phyloP scores from a whole-genome alignment of 2,888 invertebrate species.

The Cylloceria caligata region DNA sequence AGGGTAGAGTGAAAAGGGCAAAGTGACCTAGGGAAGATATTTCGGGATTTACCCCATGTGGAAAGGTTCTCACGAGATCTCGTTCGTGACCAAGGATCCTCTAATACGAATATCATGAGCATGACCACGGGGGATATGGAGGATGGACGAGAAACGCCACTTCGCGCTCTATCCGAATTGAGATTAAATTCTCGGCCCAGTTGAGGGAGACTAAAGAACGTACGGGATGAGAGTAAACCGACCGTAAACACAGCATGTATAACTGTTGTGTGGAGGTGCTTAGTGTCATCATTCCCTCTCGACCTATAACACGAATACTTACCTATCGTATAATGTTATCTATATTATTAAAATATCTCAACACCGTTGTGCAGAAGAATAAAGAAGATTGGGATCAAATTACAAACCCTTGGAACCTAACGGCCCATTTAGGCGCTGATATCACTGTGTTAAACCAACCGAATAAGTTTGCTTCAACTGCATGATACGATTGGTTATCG shows the following conservation, averaged over 20 bases:
- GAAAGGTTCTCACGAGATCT: conserved; percentile 46
- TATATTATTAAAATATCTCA: no score
- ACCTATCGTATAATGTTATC: not conserved
- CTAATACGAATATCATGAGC: conserved; percentile 58
- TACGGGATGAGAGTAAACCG: conserved; percentile 36
- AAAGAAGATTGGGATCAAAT: no score
- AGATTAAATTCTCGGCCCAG: conserved; percentile 59
- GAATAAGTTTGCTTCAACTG: no score
- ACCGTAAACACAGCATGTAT: conserved; percentile 19
- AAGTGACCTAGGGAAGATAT: conserved; percentile 37
- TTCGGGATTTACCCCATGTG: conserved; percentile 21
- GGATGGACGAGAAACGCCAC: conserved; percentile 11
- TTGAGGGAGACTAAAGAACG: conserved; percentile 30
- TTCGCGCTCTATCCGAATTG: conserved; percentile 42
- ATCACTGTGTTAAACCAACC: no score
- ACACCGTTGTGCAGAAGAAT: no score
- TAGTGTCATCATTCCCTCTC: not conserved
- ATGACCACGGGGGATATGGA: conserved; percentile 28
- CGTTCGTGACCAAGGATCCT: conserved; percentile 36
- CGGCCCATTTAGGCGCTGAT: no score
- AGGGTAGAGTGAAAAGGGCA: conserved; percentile 35
- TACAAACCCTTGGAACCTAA: no score
- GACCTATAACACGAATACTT: not conserved
- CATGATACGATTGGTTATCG: no score
- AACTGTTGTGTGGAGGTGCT: not conserved